These are phyloP conservation scores for Vulpes lagopus DNA, from an alignment of 2,113 vertebrate genomes.

Conservation along the genomic window DNA sequence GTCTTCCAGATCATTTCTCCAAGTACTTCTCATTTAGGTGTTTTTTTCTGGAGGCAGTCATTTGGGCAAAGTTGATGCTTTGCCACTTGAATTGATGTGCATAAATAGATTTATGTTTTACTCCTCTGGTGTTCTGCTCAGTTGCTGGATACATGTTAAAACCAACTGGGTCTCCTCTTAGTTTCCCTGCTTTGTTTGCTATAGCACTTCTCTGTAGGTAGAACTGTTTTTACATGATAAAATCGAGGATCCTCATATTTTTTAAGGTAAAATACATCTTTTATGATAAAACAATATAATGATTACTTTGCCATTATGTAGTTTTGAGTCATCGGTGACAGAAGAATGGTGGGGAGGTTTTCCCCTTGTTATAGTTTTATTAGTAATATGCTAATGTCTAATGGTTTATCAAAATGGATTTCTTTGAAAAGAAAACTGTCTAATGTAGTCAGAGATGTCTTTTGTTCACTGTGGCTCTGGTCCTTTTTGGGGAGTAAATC, in stretches of 20 bases:
- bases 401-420: slow-evolving; percentile 77
- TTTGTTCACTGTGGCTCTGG: slow-evolving; percentile 76
- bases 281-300: slow-evolving; percentile 62
- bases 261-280: slow-evolving; percentile 26
- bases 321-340: slow-evolving; percentile 66
- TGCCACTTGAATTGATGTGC: not conserved
- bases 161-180: not conserved
- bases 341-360: slow-evolving; percentile 65
- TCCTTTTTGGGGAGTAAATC: slow-evolving; percentile 82
- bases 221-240: slow-evolving; percentile 58
- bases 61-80: not conserved
- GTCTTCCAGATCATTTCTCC: slow-evolving; percentile 15
- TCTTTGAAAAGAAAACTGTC: slow-evolving; percentile 75
- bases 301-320: slow-evolving; percentile 66
- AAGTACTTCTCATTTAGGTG: slow-evolving; percentile 18
- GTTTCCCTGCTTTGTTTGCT: slow-evolving; percentile 59
- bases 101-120: not conserved
- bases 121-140: not conserved
- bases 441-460: slow-evolving; percentile 66
- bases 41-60: slow-evolving; percentile 6
- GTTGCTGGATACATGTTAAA: not conserved
- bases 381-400: slow-evolving; percentile 83
- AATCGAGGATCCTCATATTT: slow-evolving; percentile 59
- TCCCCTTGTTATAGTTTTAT: slow-evolving; percentile 82
- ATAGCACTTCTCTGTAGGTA: slow-evolving; percentile 26